These are phyloP conservation scores for Epizoanthus rinbou DNA, from an alignment of 92 coral and sea anemone genomes.

Conservation along the genomic window DNA sequence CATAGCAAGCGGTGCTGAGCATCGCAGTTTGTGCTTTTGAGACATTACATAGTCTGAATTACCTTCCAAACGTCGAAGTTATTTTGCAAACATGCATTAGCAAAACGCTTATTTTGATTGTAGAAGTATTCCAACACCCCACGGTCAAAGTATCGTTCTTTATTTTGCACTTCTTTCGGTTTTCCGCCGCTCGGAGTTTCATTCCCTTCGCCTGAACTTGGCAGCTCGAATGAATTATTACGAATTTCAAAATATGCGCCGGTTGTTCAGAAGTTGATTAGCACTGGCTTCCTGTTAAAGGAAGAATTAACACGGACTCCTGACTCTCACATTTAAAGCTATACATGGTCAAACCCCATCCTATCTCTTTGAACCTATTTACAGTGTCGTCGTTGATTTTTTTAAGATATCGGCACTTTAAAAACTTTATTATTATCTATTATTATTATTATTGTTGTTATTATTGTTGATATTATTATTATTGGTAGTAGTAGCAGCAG, in stretches of 20 bases:
- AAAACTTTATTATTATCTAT: no score
- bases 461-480: no score
- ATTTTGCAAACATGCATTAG: constrained; percentile 1
- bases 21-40: background rate
- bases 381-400: no score
- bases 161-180: constrained; percentile 11
- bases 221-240: background rate
- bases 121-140: background rate
- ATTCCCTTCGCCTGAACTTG: background rate
- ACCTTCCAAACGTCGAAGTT: constrained; percentile 2
- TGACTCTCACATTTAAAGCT: no score
- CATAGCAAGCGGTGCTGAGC: constrained; percentile 5
- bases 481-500: no score
- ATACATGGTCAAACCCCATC: no score
- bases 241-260: background rate
- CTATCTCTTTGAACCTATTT: no score
- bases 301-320: no score
- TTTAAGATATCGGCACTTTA: no score
- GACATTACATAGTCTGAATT: background rate
- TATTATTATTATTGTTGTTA: no score
- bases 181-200: constrained; percentile 6
- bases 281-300: no score
- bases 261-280: constrained; percentile 23
- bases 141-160: constrained; percentile 1
- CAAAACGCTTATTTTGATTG: background rate